A percentile compares a stretch with the other conserved stretches of the same genome.
Conservation (phyloP, 2,797 vertebrate genomes). For the Zenarchopterus dispar region DNA sequence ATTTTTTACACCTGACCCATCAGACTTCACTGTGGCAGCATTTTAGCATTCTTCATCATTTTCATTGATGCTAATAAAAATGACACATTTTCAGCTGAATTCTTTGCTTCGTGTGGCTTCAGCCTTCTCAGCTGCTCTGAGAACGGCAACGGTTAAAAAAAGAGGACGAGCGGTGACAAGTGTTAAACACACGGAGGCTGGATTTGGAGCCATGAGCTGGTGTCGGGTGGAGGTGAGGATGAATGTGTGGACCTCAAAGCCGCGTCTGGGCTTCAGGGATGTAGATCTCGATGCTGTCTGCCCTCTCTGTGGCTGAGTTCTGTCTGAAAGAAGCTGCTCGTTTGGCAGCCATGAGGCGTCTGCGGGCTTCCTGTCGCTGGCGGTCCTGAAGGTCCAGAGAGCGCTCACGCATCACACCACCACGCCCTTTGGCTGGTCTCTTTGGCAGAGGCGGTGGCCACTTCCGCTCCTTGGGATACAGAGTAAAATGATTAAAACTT, state of each 20-base stretch:
- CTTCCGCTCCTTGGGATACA: constrained; percentile 77
- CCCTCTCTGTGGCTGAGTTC: constrained; percentile 94
- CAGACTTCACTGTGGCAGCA: constrained; percentile 1
- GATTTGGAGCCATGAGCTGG: constrained; percentile 47
- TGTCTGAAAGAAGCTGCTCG: constrained; percentile 97
- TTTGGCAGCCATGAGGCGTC: constrained; percentile 96
- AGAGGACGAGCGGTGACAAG: constrained; percentile 20
- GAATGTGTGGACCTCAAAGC: constrained; percentile 87
- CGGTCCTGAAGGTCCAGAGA: constrained; percentile 97
- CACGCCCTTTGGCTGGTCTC: constrained; percentile 92
- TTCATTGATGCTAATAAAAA: constrained; percentile 10
- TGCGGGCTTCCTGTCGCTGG: constrained; percentile 95
- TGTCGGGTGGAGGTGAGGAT: constrained; percentile 47
- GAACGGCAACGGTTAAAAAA: constrained; percentile 37
- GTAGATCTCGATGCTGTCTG: constrained; percentile 99
- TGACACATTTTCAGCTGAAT: constrained; percentile 2
- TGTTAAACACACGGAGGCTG: constrained; percentile 29
- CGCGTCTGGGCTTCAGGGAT: constrained; percentile 99
- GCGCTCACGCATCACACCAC: constrained; percentile 89
- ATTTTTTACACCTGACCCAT: too few species aligned
- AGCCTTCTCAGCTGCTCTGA: constrained; percentile 36
- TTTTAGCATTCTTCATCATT: constrained; percentile 10
- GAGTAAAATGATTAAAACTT: constrained; percentile 8
- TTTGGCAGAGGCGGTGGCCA: constrained; percentile 94
- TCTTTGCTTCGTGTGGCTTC: constrained; percentile 65